A percentile compares a stretch with the other conserved stretches of the same genome.
These are phyloP conservation scores for Limnodromus scolopaceus DNA, from an alignment of 2,797 vertebrate genomes.

Conservation along the genomic window DNA sequence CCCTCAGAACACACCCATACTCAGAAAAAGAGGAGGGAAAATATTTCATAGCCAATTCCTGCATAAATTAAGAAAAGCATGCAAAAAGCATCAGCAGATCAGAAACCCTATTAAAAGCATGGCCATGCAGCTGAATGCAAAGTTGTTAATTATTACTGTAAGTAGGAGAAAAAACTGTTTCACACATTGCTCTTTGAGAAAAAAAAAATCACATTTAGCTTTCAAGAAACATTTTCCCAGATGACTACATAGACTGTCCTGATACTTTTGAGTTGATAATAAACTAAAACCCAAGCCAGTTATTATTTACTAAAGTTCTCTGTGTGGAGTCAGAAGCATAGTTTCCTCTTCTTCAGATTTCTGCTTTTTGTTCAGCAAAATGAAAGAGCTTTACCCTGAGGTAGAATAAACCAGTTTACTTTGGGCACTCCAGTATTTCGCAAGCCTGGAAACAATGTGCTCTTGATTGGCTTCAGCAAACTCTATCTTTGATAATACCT, in stretches of 20 bases:
- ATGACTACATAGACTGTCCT: background rate
- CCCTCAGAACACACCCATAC: background rate
- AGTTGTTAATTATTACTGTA: background rate
- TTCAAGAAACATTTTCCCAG: background rate
- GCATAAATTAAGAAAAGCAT: background rate
- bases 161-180: background rate
- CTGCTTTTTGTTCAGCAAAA: background rate
- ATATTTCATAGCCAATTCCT: background rate
- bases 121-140: background rate
- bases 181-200: background rate
- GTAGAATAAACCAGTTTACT: background rate
- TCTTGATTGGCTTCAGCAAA: background rate
- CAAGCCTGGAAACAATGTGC: background rate
- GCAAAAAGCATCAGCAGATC: background rate
- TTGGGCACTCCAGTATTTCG: background rate
- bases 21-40: background rate
- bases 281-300: background rate
- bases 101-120: background rate
- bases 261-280: background rate
- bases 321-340: background rate
- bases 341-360: background rate
- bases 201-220: background rate
- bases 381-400: background rate
- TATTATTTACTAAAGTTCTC: background rate
- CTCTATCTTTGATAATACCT: background rate